These are phyloP conservation scores for Choloepus didactylus DNA, from an alignment of 2,797 vertebrate species.

Conservation along the genomic window DNA sequence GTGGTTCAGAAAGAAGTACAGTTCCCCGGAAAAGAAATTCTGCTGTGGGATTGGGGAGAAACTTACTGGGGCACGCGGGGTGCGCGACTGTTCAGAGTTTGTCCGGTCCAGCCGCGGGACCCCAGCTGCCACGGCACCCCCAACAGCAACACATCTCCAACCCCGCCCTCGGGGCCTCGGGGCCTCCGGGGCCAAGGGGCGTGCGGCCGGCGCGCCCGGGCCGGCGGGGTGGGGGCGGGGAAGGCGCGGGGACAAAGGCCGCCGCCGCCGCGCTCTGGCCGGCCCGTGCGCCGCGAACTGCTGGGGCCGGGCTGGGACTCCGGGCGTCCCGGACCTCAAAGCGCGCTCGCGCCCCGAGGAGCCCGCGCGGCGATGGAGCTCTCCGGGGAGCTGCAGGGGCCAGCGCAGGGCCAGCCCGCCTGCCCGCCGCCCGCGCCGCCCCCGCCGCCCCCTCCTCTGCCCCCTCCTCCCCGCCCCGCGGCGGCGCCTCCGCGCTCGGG, in stretches of 20 bases:
- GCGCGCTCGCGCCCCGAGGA: background rate
- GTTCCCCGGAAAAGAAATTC: background rate
- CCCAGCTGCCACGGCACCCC: background rate
- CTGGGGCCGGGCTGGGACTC: slow-evolving; percentile 42
- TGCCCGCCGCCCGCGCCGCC: slow-evolving; percentile 62
- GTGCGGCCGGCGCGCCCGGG: background rate
- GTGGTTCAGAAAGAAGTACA: background rate
- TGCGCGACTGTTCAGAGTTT: background rate
- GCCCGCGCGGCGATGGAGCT: background rate
- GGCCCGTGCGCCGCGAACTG: background rate
- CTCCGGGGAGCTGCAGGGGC: background rate
- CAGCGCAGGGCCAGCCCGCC: background rate
- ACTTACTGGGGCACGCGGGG: background rate
- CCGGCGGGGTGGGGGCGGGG: slow-evolving; percentile 64
- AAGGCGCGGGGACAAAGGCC: slow-evolving; percentile 79
- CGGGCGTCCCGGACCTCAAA: background rate
- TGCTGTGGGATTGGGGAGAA: background rate
- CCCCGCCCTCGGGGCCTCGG: background rate
- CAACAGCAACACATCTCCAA: background rate
- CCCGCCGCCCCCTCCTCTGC: slow-evolving; percentile 58
- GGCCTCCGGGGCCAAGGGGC: slow-evolving; percentile 45
- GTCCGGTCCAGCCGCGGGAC: background rate
- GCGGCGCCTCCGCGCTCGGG: slow-evolving; percentile 88
- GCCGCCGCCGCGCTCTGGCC: background rate
- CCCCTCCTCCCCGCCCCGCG: slow-evolving; percentile 83